These are phyloP conservation scores for Sebastes nivosus DNA, from an alignment of 2,797 vertebrate species.

Conservation along the genomic window DNA sequence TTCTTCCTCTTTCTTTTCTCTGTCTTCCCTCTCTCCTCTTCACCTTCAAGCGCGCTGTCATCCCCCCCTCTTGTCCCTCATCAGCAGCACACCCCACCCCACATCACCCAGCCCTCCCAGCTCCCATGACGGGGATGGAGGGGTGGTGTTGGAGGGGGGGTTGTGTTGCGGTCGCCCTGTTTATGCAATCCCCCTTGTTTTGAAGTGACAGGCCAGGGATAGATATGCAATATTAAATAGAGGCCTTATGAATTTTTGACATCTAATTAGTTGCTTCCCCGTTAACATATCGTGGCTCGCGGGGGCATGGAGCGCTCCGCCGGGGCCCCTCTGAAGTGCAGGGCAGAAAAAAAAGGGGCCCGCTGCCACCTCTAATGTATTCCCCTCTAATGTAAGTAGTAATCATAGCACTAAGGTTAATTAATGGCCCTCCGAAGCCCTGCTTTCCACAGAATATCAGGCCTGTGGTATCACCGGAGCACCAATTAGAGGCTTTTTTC, in stretches of 20 bases:
- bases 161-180: slow-evolving; percentile 88
- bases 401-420: slow-evolving; percentile 98
- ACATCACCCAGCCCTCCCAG: slow-evolving; percentile 20
- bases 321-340: slow-evolving; percentile 92
- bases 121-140: slow-evolving; percentile 81
- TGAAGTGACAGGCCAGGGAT: slow-evolving; percentile 96
- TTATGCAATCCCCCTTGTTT: slow-evolving; percentile 95
- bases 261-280: slow-evolving; percentile 98
- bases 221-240: slow-evolving; percentile 99
- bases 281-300: slow-evolving; percentile 96
- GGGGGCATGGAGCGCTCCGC: slow-evolving; percentile 86
- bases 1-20: slow-evolving; percentile 42
- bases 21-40: slow-evolving; percentile 52
- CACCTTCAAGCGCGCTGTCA: slow-evolving; percentile 63
- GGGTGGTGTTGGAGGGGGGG: not conserved
- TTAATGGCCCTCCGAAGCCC: slow-evolving; percentile 86
- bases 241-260: slow-evolving; percentile 99
- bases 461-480: slow-evolving; percentile 58
- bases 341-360: slow-evolving; percentile 86
- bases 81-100: slow-evolving; percentile 38
- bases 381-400: slow-evolving; percentile 95
- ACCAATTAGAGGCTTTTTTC: slow-evolving; percentile 74
- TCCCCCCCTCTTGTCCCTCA: slow-evolving; percentile 55
- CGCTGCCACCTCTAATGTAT: slow-evolving; percentile 92
- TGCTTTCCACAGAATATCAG: slow-evolving; percentile 61